phyloP scores from a whole-genome alignment of 2,113 vertebrate genomes.

The Lates calcarifer region DNA sequence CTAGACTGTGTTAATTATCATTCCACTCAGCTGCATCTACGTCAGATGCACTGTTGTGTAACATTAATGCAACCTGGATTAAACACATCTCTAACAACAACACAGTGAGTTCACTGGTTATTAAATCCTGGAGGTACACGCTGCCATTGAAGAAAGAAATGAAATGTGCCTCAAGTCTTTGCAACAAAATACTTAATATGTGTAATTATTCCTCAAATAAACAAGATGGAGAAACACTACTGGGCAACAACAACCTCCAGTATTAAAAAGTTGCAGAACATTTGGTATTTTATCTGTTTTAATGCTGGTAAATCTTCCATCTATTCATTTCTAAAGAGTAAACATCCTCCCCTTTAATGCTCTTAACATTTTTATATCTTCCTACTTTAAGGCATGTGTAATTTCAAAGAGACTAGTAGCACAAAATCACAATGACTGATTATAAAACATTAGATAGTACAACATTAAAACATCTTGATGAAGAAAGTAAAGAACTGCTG shows the following conservation, averaged over 20 bases:
- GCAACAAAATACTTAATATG: neutral
- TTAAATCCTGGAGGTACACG: neutral
- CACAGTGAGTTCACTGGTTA: neutral
- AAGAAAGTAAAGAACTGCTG: too few species aligned
- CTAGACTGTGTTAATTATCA: neutral
- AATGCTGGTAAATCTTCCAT: neutral
- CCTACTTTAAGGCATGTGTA: neutral
- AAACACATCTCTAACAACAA: neutral
- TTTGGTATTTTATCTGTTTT: neutral
- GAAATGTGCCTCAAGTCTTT: neutral
- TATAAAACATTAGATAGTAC: too few species aligned
- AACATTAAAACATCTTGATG: too few species aligned
- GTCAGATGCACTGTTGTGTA: neutral
- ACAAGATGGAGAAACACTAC: neutral
- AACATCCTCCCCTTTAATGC: neutral
- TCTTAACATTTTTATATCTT: neutral
- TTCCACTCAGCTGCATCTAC: neutral
- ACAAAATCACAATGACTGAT: too few species aligned
- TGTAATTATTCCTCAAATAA: constrained; percentile 16
- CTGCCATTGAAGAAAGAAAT: constrained; percentile 3
- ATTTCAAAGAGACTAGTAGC: neutral
- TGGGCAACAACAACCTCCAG: neutral
- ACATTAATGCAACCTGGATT: constrained; percentile 10
- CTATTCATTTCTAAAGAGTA: neutral
- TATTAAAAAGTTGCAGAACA: neutral